A percentile compares a stretch with the other conserved stretches of the same genome.
phyloP scores from a whole-genome alignment of 2,888 invertebrate genomes.

The Heliconius erato region DNA sequence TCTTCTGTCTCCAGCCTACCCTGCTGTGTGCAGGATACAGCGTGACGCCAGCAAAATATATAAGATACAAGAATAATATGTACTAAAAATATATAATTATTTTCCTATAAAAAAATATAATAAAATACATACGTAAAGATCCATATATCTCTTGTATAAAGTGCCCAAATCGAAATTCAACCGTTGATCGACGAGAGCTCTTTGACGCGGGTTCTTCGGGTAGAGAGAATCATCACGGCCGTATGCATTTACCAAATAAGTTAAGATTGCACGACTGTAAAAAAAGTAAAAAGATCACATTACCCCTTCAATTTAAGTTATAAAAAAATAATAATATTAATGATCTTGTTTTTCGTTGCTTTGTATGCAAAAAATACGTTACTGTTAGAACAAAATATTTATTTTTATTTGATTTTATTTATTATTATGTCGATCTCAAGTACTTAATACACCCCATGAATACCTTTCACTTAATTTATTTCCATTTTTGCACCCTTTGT shows the following conservation, averaged over 20 bases:
- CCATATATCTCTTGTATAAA: conserved; percentile 81
- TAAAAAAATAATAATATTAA: neutral
- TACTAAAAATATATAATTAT: no score
- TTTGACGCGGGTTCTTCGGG: conserved; percentile 87
- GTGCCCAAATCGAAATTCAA: conserved; percentile 87
- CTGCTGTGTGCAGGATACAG: no score
- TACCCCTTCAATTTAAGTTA: neutral
- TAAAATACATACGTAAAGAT: conserved; percentile 48
- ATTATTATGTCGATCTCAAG: no score
- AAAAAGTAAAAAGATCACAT: conserved; percentile 53
- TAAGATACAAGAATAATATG: no score
- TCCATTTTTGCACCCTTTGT: neutral
- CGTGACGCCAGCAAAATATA: no score
- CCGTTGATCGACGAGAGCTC: conserved; percentile 87
- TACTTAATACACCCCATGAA: no score
- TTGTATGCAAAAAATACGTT: no score
- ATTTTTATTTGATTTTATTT: no score
- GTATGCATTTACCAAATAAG: conserved; percentile 88
- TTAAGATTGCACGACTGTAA: conserved; percentile 88
- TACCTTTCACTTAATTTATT: no score
- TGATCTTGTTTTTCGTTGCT: no score
- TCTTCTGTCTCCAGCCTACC: no score
- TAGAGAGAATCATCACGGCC: conserved; percentile 87
- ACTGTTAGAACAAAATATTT: no score
- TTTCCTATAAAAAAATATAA: neutral